phyloP scores from a whole-genome alignment of 2,797 vertebrate species.

The Sternarchorhynchus goeldii region DNA sequence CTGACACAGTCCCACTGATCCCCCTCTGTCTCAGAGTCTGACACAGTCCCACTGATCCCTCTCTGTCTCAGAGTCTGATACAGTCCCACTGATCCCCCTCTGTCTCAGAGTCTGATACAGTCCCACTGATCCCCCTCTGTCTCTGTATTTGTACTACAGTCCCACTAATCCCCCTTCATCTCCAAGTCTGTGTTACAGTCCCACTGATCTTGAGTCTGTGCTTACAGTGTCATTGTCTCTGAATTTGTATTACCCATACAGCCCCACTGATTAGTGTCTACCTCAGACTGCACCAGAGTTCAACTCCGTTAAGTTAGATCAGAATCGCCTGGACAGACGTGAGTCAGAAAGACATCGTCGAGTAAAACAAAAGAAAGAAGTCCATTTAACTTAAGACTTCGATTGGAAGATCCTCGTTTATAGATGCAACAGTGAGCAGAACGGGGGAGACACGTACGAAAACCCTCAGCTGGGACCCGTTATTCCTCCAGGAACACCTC shows the following conservation, averaged over 20 bases:
- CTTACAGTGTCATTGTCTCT: not conserved
- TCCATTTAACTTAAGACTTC: slow-evolving; percentile 21
- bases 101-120: not conserved
- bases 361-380: slow-evolving; percentile 13
- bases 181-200: not conserved
- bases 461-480: slow-evolving; percentile 13
- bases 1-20: too few relatives aligned
- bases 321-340: not conserved
- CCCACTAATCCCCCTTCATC: not conserved
- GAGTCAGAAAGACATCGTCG: not conserved
- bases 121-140: not conserved
- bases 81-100: not conserved
- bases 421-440: slow-evolving; percentile 21
- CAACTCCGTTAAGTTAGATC: not conserved
- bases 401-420: slow-evolving; percentile 12
- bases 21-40: too few relatives aligned
- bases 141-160: not conserved
- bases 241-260: not conserved
- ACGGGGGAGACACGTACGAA: not conserved
- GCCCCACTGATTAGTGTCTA: not conserved
- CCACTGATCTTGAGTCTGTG: not conserved
- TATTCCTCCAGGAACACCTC: slow-evolving; percentile 5
- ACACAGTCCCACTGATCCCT: too few relatives aligned
- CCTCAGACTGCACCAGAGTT: not conserved
- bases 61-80: not conserved